Evolutionary conservation across 30 jellyfish, hydroid and myxozoan genomes (phyloP), one percentile per base, ranked within the genome.

Genomic region (Phacellophora camtschatica): DNA sequence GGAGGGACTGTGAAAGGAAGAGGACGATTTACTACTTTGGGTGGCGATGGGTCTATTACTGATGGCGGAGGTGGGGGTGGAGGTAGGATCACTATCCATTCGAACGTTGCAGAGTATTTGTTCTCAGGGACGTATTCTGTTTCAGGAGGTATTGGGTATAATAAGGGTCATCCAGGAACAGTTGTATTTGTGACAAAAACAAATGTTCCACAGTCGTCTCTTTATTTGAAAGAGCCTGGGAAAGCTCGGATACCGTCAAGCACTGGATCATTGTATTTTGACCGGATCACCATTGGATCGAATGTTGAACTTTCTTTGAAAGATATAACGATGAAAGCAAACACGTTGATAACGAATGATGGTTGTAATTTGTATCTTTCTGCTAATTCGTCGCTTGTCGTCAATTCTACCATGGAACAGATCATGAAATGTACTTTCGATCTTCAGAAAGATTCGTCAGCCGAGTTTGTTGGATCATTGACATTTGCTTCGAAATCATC

Each of bases 51-150:
- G 1, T 22, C 54, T 41, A 62, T 68, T 48, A 50, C 58, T 30
- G 69, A 66, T 23, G 92, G 92, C 15, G 92, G 92, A 1, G 92
- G 92, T 0, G 92, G 92, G 16, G 92, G 92, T 15, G 90, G 90
- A 1, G 86, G 86, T 6, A 66, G 92, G 25, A 57, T 81, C 28
- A 78, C 92, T 12, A 8, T 81, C 54, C 43, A 49, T 35, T 48
- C 84, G 18, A 36, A 36, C 8, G 46, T 35, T 12, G 78, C 45
- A 16, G 75, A 55, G 15, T 19, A 2, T 16, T n/a, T 2, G 9
- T 81, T 81, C 50, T 49, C 42, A 27, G 92, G 92, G 5, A 31
- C 77, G 43, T 66, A 55, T 37, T 66, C 92, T 30, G 92, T 81
- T 7, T 50, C 61, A 41, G 92, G 84, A 1, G 92, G 92, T 3